A percentile compares a stretch with the other conserved stretches of the same genome.
phyloP scores from a whole-genome alignment of 2,797 vertebrate genomes.

The Etheostoma perlongum region DNA sequence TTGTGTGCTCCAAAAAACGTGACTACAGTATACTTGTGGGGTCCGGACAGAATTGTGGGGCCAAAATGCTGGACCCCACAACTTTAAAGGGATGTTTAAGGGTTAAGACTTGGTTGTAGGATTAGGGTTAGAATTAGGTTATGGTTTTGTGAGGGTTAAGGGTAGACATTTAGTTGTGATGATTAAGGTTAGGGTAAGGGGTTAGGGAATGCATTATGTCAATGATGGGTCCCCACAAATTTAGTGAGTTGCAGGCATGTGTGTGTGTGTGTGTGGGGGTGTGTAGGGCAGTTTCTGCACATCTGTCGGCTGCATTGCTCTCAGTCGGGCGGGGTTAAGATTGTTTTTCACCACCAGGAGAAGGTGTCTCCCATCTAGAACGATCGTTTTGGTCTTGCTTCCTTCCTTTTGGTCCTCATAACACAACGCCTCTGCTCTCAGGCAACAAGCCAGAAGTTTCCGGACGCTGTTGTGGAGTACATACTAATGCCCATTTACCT shows the following conservation, averaged over 20 bases:
- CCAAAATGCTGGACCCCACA: too few relatives aligned
- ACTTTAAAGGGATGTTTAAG: too few relatives aligned
- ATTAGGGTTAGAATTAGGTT: too few relatives aligned
- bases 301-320: conserved; percentile 85
- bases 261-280: not conserved
- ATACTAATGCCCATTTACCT: conserved; percentile 51
- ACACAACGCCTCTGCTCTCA: conserved; percentile 69
- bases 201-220: too few relatives aligned
- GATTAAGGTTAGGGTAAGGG: too few relatives aligned
- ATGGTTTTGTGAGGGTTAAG: too few relatives aligned
- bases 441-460: conserved; percentile 78
- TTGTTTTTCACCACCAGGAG: conserved; percentile 84
- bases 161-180: too few relatives aligned
- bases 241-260: not conserved
- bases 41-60: too few relatives aligned
- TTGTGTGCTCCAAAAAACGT: too few relatives aligned
- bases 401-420: conserved; percentile 80
- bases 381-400: conserved; percentile 73
- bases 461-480: conserved; percentile 56
- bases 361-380: conserved; percentile 81
- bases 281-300: conserved; percentile 83
- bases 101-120: too few relatives aligned
- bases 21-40: too few relatives aligned
- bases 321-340: conserved; percentile 52
- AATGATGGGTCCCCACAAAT: too few relatives aligned